A percentile compares a stretch with the other conserved stretches of the same genome.
Evolutionary conservation across 2,113 vertebrate genomes (phyloP).

Genomic region (Asarcornis scutulata): DNA sequence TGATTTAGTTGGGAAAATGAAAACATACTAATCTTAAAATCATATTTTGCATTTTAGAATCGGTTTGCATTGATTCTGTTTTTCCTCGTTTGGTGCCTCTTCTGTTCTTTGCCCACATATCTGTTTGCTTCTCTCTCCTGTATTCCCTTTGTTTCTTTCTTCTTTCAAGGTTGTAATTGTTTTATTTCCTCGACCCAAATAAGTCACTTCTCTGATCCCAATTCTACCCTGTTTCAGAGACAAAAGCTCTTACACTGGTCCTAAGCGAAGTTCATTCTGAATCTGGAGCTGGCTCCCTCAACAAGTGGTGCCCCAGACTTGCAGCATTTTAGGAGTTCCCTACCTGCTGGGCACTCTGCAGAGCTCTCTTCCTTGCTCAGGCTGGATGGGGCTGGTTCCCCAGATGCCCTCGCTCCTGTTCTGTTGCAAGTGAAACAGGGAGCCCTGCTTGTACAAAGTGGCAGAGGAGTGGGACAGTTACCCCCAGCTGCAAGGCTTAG

Average conservation of each 20-base stretch:
- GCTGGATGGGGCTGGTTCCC: not conserved
- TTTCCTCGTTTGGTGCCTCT: not conserved
- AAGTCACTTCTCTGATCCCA: not conserved
- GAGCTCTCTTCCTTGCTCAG: not conserved
- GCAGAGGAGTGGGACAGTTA: not conserved
- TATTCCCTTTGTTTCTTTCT: not conserved
- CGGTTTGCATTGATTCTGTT: not conserved
- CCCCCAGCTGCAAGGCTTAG: fast-evolving
- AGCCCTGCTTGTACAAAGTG: not conserved
- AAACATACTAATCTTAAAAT: constrained; percentile 8
- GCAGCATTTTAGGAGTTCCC: not conserved
- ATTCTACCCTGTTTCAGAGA: not conserved
- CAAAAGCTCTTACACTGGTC: not conserved
- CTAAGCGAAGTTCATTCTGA: not conserved
- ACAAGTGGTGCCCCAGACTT: not conserved
- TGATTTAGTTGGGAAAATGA: constrained; percentile 20
- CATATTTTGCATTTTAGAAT: not conserved
- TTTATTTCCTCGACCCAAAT: not conserved
- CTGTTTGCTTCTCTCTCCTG: not conserved
- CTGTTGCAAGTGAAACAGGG: not conserved
- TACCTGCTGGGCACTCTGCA: not conserved
- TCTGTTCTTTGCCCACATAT: not conserved
- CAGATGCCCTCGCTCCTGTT: not conserved
- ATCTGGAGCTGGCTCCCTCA: not conserved
- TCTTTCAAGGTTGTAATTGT: not conserved